Evolutionary conservation across 2,113 vertebrate species (phyloP), one percentile per base, ranked within the genome.

Genomic region (Marcusenius ussheri): DNA sequence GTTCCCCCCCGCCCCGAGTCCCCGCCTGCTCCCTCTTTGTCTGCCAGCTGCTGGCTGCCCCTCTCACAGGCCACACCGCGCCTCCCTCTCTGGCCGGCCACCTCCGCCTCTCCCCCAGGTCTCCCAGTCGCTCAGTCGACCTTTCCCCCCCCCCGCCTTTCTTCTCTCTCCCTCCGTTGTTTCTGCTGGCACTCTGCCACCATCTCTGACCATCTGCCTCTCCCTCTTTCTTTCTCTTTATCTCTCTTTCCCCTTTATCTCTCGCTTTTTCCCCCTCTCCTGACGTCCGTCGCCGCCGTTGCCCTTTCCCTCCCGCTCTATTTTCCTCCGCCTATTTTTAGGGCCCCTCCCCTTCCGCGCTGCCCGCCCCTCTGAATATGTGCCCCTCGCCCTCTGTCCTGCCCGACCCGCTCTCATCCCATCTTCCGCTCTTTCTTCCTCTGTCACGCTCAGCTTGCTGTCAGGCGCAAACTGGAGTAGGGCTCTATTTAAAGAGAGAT

Each of bases 401-500:
- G 46, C 45, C 83, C 84, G 10, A n/a, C 88, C 84, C 56, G 53
- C 87, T 90, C 49, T 58, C 91, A 86, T 9, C 89, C 58, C n/a
- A 84, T 39, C 80, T 50, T 46, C 17, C 46, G 17, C 56, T 80
- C 11, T 51, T 53, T 17, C 89, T 74, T 50, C 51, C 83, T 74
- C 45, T 74, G n/a, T 86, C 56, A 47, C 42, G 21, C 84, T 90
- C 42, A 31, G 49, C 24, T 90, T 35, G 49, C 74, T 83, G 70
- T 89, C 47, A 66, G 91, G n/a, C 35, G 91, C 89, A 91, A 91
- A 92, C 91, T 88, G 87, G 92, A 92, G 93, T 89, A 92, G 90
- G 1, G 87, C 92, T 93, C 94, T 95, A 94, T 95, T 95, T 95
- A 94, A 95, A 93, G 93, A 93, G 91, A 94, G 94, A 93, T 93